These are phyloP conservation scores for Corythoichthys haematopterus DNA, from an alignment of 2,113 vertebrate species.

Conservation along the genomic window DNA sequence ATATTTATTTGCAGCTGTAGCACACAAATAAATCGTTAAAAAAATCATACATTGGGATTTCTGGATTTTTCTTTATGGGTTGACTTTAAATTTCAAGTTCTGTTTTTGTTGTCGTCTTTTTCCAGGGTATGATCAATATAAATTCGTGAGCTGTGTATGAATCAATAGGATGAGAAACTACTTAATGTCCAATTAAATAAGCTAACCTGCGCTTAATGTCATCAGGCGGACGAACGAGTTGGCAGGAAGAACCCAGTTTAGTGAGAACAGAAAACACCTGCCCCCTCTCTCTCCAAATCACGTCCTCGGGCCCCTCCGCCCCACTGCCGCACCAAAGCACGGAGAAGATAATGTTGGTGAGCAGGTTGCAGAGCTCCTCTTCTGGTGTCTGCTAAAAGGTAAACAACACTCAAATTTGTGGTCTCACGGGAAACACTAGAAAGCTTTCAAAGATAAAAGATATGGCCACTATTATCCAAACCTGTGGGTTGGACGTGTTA, in stretches of 20 bases:
- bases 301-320: slow-evolving; percentile 79
- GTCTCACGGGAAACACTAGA: neutral
- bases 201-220: slow-evolving; percentile 91
- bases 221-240: slow-evolving; percentile 85
- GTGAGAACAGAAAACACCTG: slow-evolving; percentile 97
- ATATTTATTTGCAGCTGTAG: too few species aligned
- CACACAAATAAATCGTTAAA: too few species aligned
- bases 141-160: neutral
- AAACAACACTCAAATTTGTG: neutral
- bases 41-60: too few species aligned
- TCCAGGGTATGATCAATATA: neutral
- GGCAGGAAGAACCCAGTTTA: slow-evolving; percentile 87
- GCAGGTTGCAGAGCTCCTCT: slow-evolving; percentile 94
- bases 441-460: neutral
- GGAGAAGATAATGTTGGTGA: slow-evolving; percentile 91
- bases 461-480: slow-evolving; percentile 34
- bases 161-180: neutral
- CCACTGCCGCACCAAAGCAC: slow-evolving; percentile 88
- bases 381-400: slow-evolving; percentile 82
- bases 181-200: neutral
- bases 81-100: too few species aligned
- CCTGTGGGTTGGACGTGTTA: slow-evolving; percentile 92
- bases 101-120: too few species aligned
- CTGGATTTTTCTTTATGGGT: too few species aligned
- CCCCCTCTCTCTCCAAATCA: slow-evolving; percentile 85